A percentile compares a stretch with the other conserved stretches of the same genome.
These are phyloP conservation scores for Acrocephalus scirpaceus DNA, from an alignment of 2,797 vertebrate genomes.

Conservation along the genomic window DNA sequence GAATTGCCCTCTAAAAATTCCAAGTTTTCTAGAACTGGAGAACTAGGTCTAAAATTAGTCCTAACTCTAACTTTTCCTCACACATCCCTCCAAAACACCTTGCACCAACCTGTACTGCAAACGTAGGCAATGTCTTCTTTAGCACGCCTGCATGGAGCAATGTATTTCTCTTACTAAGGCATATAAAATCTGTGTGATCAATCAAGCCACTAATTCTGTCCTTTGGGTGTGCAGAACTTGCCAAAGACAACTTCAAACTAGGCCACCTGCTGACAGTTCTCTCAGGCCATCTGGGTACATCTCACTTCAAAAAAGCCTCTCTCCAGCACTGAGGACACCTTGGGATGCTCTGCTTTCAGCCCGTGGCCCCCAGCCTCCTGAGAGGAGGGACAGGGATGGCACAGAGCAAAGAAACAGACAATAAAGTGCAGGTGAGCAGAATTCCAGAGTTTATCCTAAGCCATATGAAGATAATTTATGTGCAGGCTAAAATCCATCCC, in stretches of 20 bases:
- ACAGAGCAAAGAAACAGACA: neutral
- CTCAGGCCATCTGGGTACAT: neutral
- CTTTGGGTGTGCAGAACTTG: slow-evolving; percentile 1
- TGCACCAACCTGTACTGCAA: neutral
- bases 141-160: neutral
- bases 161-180: neutral
- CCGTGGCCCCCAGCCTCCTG: neutral
- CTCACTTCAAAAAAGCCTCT: neutral
- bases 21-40: neutral
- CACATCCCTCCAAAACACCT: neutral
- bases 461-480: neutral
- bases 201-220: slow-evolving; percentile 29
- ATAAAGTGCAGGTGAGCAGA: neutral
- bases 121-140: neutral
- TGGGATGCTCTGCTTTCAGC: neutral
- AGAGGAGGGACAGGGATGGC: neutral
- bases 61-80: neutral
- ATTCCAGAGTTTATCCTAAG: neutral
- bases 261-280: neutral
- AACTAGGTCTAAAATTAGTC: neutral
- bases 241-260: neutral
- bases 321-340: neutral
- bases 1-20: neutral
- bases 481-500: neutral
- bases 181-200: neutral